Evolutionary conservation across 2,888 invertebrate species (phyloP).

Genomic region (Drosophila rellima): DNA sequence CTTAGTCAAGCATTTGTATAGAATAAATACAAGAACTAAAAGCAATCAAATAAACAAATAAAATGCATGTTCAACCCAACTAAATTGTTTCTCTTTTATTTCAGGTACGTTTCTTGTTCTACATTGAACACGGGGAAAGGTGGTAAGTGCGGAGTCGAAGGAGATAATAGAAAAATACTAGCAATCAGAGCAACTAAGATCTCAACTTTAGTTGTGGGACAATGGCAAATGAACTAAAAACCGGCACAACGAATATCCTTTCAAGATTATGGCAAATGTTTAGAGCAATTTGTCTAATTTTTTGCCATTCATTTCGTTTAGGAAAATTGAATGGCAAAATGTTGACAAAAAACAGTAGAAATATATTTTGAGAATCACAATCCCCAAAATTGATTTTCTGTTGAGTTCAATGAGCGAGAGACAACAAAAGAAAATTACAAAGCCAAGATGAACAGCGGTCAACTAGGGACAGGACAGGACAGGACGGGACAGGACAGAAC

Average conservation of each 20-base stretch:
- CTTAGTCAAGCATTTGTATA: not conserved
- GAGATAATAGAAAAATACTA: not conserved
- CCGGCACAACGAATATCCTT: slow-evolving; percentile 37
- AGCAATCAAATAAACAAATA: slow-evolving; percentile 18
- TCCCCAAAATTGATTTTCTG: slow-evolving; percentile 63
- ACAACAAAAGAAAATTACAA: slow-evolving; percentile 60
- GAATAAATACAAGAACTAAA: not conserved
- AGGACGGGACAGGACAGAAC: slow-evolving; percentile 16
- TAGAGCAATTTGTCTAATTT: slow-evolving; percentile 70
- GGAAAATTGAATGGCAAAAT: slow-evolving; percentile 23
- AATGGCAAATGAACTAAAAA: slow-evolving; percentile 1
- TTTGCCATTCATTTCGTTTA: slow-evolving; percentile 27
- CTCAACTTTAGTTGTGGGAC: not conserved
- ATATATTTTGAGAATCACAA: slow-evolving; percentile 28
- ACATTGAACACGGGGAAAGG: not conserved
- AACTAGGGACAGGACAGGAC: slow-evolving; percentile 7
- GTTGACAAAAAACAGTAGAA: slow-evolving; percentile 10
- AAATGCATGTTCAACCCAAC: slow-evolving; percentile 31
- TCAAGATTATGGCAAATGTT: slow-evolving; percentile 61
- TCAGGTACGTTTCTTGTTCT: slow-evolving; percentile 35
- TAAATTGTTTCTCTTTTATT: slow-evolving; percentile 35
- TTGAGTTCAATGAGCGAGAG: slow-evolving; percentile 37
- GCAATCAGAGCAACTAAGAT: not conserved
- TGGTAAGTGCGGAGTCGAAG: not conserved
- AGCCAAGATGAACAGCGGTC: slow-evolving; percentile 41